Evolutionary conservation across 2,888 invertebrate genomes (phyloP), one percentile per base, ranked within the genome.

Genomic region (Ochropleura plecta): DNA sequence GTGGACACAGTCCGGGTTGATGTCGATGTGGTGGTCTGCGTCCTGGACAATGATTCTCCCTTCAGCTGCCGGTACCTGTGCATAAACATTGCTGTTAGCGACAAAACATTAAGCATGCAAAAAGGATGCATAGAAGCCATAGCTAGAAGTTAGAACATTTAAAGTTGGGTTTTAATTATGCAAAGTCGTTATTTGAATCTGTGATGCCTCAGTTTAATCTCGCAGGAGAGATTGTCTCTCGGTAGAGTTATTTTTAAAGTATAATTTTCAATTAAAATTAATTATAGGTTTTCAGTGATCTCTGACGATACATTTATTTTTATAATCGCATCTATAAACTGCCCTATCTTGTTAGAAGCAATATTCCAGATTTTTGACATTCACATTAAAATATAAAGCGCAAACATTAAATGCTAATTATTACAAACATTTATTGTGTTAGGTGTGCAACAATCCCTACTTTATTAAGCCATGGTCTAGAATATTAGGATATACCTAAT

Each of bases 41-140:
- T 91, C 73, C 93, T 85, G 20, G 92, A 92, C 83, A 92, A 88
- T 14, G 92, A 88, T 0, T 90, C 86, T 8, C 93, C 93, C 53
- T 85, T 88, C 67, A 92, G 69, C 66, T 92, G 91, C 71, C 87
- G 86, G 89, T 92, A 93, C 88, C 94, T 94, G 91, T 16, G 83
- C 66, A 86, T 42, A 89, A 79, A 80, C 20, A 51, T 60, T 46
- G 62, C 14, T 48, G 49, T 85, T 78, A 85, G 44, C 18, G 3
- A 75, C 46, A 57, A 62, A 18, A 78, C 44, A 60, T 16, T 51
- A 12, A 57, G 46, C 44, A 57, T 77, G 51, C 81, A 18, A 20
- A 60, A 4, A 8, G n/a, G 64, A 49, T 67, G 44, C 66, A 75
- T 20, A 12, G n/a, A 16, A 79, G 80, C 68, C 62, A 74, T 42